phyloP scores from a whole-genome alignment of 2,797 vertebrate species.

The Ceyx erithaca region DNA sequence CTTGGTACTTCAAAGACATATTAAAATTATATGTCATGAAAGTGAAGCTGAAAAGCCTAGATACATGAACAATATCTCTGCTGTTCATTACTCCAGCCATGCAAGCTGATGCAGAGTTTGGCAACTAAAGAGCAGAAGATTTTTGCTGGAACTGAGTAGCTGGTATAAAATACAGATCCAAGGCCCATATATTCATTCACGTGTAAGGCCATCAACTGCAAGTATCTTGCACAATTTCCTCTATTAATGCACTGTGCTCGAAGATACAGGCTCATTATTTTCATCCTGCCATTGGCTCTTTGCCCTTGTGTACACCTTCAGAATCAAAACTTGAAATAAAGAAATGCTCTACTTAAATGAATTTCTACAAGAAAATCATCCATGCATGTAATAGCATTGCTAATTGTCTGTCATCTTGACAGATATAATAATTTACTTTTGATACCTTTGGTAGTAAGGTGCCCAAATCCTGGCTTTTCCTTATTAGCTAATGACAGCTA shows the following conservation, averaged over 20 bases:
- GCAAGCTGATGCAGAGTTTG: background rate
- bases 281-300: background rate
- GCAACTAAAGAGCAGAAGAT: background rate
- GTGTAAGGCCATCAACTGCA: background rate
- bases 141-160: background rate
- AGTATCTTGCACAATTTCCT: background rate
- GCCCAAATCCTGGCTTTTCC: background rate
- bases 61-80: background rate
- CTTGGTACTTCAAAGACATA: background rate
- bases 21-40: background rate
- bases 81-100: background rate
- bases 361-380: background rate
- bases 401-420: background rate
- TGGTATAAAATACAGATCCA: background rate
- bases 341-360: background rate
- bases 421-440: background rate
- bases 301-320: background rate
- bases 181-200: background rate
- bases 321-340: background rate
- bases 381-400: background rate
- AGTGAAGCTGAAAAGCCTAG: background rate
- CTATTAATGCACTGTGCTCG: rapidly evolving
- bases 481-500: background rate
- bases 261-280: background rate
- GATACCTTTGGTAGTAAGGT: background rate